Conservation (phyloP, 2,797 vertebrate genomes). For the Leptoclinus maculatus region DNA sequence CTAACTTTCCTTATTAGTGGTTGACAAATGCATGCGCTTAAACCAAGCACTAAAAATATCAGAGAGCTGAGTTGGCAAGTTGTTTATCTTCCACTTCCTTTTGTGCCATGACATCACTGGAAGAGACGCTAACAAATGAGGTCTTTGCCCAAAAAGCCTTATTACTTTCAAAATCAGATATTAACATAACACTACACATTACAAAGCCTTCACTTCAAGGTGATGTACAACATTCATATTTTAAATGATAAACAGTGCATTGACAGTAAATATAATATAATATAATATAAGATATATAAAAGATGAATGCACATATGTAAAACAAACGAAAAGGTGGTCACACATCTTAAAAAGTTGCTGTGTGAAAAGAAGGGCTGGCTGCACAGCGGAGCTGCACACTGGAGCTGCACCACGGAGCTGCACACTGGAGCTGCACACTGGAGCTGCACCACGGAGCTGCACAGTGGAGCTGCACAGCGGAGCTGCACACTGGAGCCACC, state of each 20-base stretch:
- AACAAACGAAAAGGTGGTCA: conserved; percentile 13
- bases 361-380: conserved; percentile 33
- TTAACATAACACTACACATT: background rate
- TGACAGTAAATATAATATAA: conserved; percentile 5
- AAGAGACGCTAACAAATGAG: conserved; percentile 14
- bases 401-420: too few relatives aligned
- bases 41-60: conserved; percentile 57
- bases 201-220: background rate
- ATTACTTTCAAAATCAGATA: conserved; percentile 14
- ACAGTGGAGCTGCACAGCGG: too few relatives aligned
- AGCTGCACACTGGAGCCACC: too few relatives aligned
- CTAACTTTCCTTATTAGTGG: conserved; percentile 58
- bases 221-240: background rate
- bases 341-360: conserved; percentile 34
- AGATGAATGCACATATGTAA: conserved; percentile 4
- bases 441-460: too few relatives aligned
- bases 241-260: background rate
- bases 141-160: conserved; percentile 5
- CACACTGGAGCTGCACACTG: too few relatives aligned
- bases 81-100: conserved; percentile 50
- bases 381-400: conserved; percentile 14
- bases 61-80: conserved; percentile 39
- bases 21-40: conserved; percentile 44
- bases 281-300: conserved; percentile 28
- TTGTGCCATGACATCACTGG: conserved; percentile 38